phyloP scores from a whole-genome alignment of 2,888 invertebrate genomes.

The Lasius fuliginosus region DNA sequence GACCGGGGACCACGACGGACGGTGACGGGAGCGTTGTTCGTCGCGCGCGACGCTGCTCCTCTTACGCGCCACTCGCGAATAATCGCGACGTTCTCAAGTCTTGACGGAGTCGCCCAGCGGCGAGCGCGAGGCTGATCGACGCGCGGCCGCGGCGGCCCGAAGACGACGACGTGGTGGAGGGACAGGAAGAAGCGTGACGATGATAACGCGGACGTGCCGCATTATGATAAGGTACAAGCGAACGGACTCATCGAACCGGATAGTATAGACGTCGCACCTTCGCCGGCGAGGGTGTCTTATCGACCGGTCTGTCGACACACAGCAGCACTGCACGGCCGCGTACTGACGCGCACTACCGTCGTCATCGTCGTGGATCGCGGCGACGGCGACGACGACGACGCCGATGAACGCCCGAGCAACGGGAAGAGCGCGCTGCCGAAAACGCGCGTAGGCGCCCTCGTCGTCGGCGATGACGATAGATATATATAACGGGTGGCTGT shows the following conservation, averaged over 20 bases:
- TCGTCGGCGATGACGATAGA: slow-evolving; percentile 59
- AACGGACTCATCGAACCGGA: slow-evolving; percentile 53
- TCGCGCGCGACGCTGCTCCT: slow-evolving; percentile 28
- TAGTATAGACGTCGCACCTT: slow-evolving; percentile 53
- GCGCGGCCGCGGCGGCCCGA: slow-evolving; percentile 8
- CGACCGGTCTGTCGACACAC: slow-evolving; percentile 58
- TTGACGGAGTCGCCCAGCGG: slow-evolving; percentile 52
- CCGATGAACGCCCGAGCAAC: slow-evolving; percentile 7
- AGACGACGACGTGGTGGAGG: slow-evolving; percentile 46
- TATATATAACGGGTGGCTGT: slow-evolving; percentile 9
- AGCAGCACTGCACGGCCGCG: slow-evolving; percentile 68
- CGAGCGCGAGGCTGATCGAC: slow-evolving; percentile 43
- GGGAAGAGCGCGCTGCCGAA: slow-evolving; percentile 44
- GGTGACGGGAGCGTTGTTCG: neutral
- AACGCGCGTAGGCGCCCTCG: slow-evolving; percentile 65
- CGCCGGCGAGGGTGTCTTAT: slow-evolving; percentile 68
- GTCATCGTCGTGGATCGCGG: slow-evolving; percentile 18
- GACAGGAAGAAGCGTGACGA: slow-evolving; percentile 23
- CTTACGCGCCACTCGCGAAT: slow-evolving; percentile 49
- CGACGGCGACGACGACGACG: slow-evolving; percentile 44
- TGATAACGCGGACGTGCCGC: slow-evolving; percentile 49
- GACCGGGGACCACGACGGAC: neutral
- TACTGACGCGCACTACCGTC: slow-evolving; percentile 35
- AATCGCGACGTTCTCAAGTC: slow-evolving; percentile 36
- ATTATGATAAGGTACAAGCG: slow-evolving; percentile 58